Percentiles rank a stretch among this genome's conserved stretches.
These are phyloP conservation scores for Phenganax stokvisi DNA, from an alignment of 92 coral and sea anemone genomes.

Conservation along the genomic window DNA sequence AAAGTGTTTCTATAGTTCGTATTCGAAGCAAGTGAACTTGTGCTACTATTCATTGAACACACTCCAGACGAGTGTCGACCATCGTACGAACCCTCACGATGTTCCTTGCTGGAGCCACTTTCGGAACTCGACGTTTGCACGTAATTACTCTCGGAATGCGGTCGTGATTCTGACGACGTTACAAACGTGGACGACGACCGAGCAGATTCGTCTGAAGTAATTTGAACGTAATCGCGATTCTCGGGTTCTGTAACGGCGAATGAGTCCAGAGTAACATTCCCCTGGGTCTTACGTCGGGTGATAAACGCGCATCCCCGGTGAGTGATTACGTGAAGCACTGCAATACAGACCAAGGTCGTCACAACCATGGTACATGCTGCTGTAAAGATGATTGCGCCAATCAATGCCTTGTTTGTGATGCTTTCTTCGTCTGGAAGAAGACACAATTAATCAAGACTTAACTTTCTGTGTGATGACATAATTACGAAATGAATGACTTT, in stretches of 20 bases:
- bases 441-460: neutral
- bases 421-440: neutral
- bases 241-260: neutral
- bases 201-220: constrained; percentile 16
- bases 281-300: neutral
- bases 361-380: constrained; percentile 36
- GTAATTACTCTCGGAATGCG: constrained; percentile 15
- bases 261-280: neutral
- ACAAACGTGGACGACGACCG: constrained; percentile 37
- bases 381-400: constrained; percentile 25
- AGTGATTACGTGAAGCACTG: neutral
- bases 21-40: constrained; percentile 26
- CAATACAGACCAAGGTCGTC: constrained; percentile 9
- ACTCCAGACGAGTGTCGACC: constrained; percentile 40
- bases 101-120: constrained; percentile 31
- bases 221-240: constrained; percentile 19
- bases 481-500: too few species aligned
- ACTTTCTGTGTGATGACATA: too few species aligned
- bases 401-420: constrained; percentile 6
- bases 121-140: constrained; percentile 33
- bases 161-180: constrained; percentile 17
- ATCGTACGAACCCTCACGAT: constrained; percentile 27
- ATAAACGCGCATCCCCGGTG: constrained; percentile 11
- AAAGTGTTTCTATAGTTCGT: constrained; percentile 21
- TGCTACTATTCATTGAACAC: constrained; percentile 37